A percentile compares a stretch with the other conserved stretches of the same genome.
phyloP scores from a whole-genome alignment of 2,888 invertebrate genomes.

The Morpho deidamia region DNA sequence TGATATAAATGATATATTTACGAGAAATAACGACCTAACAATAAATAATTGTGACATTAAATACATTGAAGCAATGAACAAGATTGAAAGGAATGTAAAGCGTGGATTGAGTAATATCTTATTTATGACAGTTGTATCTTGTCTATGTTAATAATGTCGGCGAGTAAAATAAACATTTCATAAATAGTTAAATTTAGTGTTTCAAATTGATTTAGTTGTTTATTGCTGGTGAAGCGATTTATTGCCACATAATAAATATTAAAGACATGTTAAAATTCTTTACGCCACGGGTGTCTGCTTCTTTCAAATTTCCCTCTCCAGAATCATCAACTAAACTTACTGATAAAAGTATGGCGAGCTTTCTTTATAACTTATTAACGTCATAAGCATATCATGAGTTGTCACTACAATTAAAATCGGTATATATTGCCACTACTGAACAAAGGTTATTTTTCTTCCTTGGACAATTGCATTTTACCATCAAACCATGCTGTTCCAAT shows the following conservation, averaged over 20 bases:
- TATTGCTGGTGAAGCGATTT: not conserved
- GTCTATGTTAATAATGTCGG: conserved; percentile 12
- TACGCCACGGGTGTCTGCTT: too few species aligned
- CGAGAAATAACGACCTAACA: conserved; percentile 26
- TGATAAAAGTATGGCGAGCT: too few species aligned
- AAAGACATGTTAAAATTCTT: too few species aligned
- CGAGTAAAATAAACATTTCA: conserved; percentile 3
- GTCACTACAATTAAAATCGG: too few species aligned
- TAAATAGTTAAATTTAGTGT: conserved; percentile 3
- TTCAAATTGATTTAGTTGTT: not conserved
- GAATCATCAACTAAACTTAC: too few species aligned
- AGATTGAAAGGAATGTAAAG: conserved; percentile 24
- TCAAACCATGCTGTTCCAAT: too few species aligned
- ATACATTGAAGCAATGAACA: conserved; percentile 29
- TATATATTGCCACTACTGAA: too few species aligned
- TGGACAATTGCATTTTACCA: too few species aligned
- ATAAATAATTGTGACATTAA: conserved; percentile 29
- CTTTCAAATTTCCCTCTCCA: too few species aligned
- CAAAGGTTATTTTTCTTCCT: too few species aligned
- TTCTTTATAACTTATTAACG: too few species aligned
- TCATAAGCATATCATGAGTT: too few species aligned
- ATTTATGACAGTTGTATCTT: conserved; percentile 12
- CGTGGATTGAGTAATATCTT: conserved; percentile 19
- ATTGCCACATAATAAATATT: not conserved
- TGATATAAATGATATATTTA: conserved; percentile 32